Base-by-base conservation (phyloP, 2,797 vertebrate species). In the Morelia viridis region DNA sequence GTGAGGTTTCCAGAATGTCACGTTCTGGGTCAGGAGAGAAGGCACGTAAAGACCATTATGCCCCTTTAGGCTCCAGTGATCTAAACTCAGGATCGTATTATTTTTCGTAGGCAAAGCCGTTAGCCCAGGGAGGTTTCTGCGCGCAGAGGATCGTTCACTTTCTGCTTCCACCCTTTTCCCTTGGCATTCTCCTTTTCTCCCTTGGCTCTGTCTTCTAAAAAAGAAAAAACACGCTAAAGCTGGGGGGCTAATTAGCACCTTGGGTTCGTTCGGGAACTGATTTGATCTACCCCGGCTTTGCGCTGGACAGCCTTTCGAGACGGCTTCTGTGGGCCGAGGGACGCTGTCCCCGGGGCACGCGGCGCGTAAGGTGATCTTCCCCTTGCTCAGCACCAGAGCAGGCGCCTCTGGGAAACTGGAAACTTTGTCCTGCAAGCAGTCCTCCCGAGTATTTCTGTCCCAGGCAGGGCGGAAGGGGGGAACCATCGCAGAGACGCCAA, bases 361-460 rank as follows among this genome's bases (percentile, higher is more conserved):
- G 86, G 10, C 88, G 58, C 41, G 86, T 90, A 71, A 91, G 46
- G 80, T 10, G 5, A 41, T 58, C 35, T 35, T 35, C 91, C 62
- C 90, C 60, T 56, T 76, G 90, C 35, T 91, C 10, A 0, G 26
- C 86, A 46, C 60, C 61, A 84, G 91, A 95, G 92, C 92, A 88
- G 92, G 93, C 0, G 0, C 46, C 60, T 86, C 60, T 92, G 92
- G 71, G 89, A 92, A 96, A 94, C 93, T 60, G 28, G 94, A 95
- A 62, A 94, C 95, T 61, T 0, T 0, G 2, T 71, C 56, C n/a
- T 62, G 46, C 46, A 8, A 4, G 87, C 64, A 56, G 90, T 92
- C 88, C 87, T 41, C 35, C 57, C 68, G 1, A 9, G 89, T n/a
- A 58, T 92, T 94, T 88, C 87, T 89, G 86, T 90, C 60, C 89